Evolutionary conservation across 2,113 vertebrate species (phyloP), one percentile per base, ranked within the genome.

Genomic region (Eublepharis macularius): DNA sequence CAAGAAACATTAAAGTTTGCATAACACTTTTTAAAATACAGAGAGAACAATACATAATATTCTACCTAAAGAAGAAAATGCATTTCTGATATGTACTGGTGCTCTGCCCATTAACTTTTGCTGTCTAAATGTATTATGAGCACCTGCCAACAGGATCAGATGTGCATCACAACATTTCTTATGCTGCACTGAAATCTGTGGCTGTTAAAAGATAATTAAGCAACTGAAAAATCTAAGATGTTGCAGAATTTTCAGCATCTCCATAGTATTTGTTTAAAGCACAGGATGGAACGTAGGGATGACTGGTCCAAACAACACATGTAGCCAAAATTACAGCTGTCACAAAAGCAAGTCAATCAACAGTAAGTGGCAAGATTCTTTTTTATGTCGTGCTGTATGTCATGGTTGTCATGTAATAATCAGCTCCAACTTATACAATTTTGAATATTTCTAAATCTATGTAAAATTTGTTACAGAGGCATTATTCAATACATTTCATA

Each of bases 21-120:
- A 36, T 41, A 70, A 36, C 69, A 21, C 69, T 36, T 39, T 36
- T 39, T 39, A 19, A 36, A 17, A 2, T 21, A 39, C 68, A 80
- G 86, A 80, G 86, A 77, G 85, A 87, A 34, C 85, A 89, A 84
- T 91, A 85, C 82, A 68, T 12, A 7, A 70, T 54, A 36, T 41
- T 19, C 66, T 69, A 69, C 26, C n/a, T 60, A 90, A 91, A 92
- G 85, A 85, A 81, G 19, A 90, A 87, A 75, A 68, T 21, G 16
- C 49, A n/a, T 83, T 91, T 92, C 81, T 74, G 54, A 63, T 19
- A 47, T 12, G 29, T 51, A 87, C 49, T 60, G 80, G 91, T 68
- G 89, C 49, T 86, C 77, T 92, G 90, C 76, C 82, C 83, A 87
- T 49, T 87, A 91, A 83, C 69, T 69, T 90, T 82, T 82, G 63